Conservation (phyloP, 2,113 vertebrate genomes). For the Ameiurus melas region DNA sequence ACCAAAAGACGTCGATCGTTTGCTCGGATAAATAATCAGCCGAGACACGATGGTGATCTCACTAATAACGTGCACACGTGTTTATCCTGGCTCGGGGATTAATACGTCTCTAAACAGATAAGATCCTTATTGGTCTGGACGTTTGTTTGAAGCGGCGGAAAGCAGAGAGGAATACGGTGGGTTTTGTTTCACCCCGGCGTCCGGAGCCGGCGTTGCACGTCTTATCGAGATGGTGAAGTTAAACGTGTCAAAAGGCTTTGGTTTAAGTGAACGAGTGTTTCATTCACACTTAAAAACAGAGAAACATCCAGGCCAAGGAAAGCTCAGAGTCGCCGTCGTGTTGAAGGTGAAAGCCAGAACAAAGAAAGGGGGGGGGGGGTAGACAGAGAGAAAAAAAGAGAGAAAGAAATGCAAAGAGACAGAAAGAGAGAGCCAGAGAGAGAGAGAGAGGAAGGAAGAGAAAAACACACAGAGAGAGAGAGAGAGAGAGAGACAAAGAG, state of each 20-base stretch:
- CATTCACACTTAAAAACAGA: constrained; percentile 34
- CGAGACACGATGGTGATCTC: constrained; percentile 54
- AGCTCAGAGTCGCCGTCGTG: constrained; percentile 10
- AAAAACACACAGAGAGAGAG: too few species aligned
- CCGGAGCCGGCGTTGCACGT: constrained; percentile 44
- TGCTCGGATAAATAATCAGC: constrained; percentile 66
- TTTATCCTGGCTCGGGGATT: constrained; percentile 59
- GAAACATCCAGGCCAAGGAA: neutral
- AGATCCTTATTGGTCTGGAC: constrained; percentile 63
- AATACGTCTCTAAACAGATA: constrained; percentile 60
- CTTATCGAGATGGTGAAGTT: constrained; percentile 23
- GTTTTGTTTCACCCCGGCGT: constrained; percentile 43
- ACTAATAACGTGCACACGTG: constrained; percentile 34
- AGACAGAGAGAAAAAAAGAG: constrained; percentile 10
- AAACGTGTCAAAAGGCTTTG: constrained; percentile 32
- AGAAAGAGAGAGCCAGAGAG: neutral
- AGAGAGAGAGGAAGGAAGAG: too few species aligned
- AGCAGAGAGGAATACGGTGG: constrained; percentile 42
- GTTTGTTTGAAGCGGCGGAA: constrained; percentile 54
- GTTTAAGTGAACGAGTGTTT: constrained; percentile 45
- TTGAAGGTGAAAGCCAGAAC: neutral
- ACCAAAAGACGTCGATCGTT: constrained; percentile 47
- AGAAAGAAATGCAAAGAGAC: neutral
- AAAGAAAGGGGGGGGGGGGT: too few species aligned
- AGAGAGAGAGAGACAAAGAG: too few species aligned